Evolutionary conservation across 2,113 vertebrate species (phyloP).

Genomic region (Nerophis lumbriciformis): DNA sequence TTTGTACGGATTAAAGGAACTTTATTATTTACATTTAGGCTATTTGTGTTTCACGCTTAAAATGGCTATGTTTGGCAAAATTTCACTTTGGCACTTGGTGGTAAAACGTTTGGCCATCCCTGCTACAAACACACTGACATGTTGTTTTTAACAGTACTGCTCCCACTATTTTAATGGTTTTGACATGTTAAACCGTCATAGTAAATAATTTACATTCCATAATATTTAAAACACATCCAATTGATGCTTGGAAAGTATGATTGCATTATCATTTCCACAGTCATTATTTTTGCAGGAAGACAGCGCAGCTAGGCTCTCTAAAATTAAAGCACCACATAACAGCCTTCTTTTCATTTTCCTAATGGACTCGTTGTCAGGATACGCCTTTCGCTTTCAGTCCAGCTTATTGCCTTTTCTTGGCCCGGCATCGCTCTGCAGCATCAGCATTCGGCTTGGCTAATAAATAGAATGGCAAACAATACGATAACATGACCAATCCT

Average conservation of each 20-base stretch:
- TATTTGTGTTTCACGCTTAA: too few relatives aligned
- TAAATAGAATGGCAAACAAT: constrained; percentile 38
- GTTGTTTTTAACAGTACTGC: constrained; percentile 1
- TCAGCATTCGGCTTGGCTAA: constrained; percentile 62
- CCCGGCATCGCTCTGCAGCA: constrained; percentile 38
- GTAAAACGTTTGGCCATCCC: neutral
- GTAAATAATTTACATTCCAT: constrained; percentile 15
- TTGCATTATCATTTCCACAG: constrained; percentile 51
- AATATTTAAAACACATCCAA: constrained; percentile 52
- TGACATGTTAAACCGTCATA: constrained; percentile 22
- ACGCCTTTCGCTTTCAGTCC: constrained; percentile 40
- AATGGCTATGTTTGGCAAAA: too few relatives aligned
- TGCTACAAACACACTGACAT: neutral
- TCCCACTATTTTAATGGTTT: constrained; percentile 21
- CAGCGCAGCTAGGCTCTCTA: constrained; percentile 44
- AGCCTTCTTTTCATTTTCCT: constrained; percentile 66
- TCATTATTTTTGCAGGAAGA: constrained; percentile 44
- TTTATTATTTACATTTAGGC: too few relatives aligned
- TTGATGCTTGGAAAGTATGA: constrained; percentile 48
- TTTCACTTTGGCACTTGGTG: too few relatives aligned
- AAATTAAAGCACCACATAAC: constrained; percentile 52
- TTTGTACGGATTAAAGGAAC: too few relatives aligned
- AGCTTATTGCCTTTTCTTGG: constrained; percentile 53
- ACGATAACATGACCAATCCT: constrained; percentile 33
- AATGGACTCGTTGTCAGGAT: constrained; percentile 62